Percentiles rank a stretch among this genome's conserved stretches.
Conservation (phyloP, 1,140 invertebrate species). For the Drosophila aff. region DNA sequence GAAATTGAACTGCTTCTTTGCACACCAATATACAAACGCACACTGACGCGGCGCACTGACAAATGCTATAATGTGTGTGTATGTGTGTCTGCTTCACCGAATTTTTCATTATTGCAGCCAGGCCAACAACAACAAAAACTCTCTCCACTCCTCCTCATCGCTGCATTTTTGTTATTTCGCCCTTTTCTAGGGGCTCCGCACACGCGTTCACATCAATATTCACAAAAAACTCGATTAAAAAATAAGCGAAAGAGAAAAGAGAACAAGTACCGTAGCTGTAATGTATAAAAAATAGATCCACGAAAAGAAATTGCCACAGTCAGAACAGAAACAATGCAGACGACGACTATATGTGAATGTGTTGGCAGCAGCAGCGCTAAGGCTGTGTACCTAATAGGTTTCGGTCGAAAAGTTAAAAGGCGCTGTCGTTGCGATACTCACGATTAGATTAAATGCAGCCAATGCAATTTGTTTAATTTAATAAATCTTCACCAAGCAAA, state of each 20-base stretch:
- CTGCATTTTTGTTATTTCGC: conserved; percentile 31
- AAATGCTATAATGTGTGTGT: conserved; percentile 30
- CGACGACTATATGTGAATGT: conserved; percentile 1
- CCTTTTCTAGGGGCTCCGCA: conserved; percentile 3
- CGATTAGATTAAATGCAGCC: conserved; percentile 62
- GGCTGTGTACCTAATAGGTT: not conserved
- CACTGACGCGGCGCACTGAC: not conserved
- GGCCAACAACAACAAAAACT: conserved; percentile 44
- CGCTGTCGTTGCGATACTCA: conserved; percentile 48
- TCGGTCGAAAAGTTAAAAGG: conserved; percentile 3
- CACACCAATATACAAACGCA: conserved; percentile 26
- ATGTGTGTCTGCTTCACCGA: conserved; percentile 47
- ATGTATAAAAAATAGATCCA: conserved; percentile 31
- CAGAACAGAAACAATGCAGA: conserved; percentile 47
- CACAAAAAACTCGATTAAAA: not conserved
- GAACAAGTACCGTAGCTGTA: conserved; percentile 21
- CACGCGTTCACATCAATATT: conserved; percentile 1
- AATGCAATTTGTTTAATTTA: conserved; percentile 57
- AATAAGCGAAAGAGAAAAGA: conserved; percentile 1
- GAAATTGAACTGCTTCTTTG: conserved; percentile 31
- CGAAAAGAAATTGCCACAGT: conserved; percentile 44
- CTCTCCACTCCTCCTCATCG: conserved; percentile 24
- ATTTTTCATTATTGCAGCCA: conserved; percentile 56
- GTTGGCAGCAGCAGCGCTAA: not conserved
- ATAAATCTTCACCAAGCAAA: conserved; percentile 37